phyloP scores from a whole-genome alignment of 35 echinoderm and acorn worm species.

The Stichopus chloronotus region DNA sequence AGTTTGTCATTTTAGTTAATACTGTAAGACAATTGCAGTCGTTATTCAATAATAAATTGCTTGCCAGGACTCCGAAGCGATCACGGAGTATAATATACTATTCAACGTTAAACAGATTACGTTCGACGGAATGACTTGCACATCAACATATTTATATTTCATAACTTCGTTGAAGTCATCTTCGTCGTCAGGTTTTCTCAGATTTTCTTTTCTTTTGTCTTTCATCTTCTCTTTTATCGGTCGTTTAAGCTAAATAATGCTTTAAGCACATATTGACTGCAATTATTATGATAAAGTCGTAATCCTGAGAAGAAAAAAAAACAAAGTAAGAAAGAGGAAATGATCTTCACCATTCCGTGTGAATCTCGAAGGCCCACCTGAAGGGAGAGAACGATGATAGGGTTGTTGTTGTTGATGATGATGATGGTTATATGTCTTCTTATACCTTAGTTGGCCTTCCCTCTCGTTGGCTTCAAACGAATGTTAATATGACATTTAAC shows the following conservation, averaged over 20 bases:
- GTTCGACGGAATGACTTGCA: too few relatives aligned
- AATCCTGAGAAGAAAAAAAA: neutral
- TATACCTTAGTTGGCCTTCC: neutral
- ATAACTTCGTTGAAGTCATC: too few relatives aligned
- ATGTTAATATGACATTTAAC: slow-evolving; percentile 4
- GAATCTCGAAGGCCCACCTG: neutral
- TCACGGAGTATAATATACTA: too few relatives aligned
- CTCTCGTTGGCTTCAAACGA: neutral
- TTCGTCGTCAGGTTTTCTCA: too few relatives aligned
- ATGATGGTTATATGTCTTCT: neutral
- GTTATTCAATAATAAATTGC: too few relatives aligned
- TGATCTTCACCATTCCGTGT: neutral
- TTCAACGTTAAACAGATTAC: too few relatives aligned
- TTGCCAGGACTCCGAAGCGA: too few relatives aligned
- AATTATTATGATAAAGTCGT: neutral
- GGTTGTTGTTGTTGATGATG: neutral
- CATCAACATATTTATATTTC: too few relatives aligned
- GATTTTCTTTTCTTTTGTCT: too few relatives aligned
- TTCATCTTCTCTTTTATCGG: too few relatives aligned
- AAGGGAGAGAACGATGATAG: neutral
- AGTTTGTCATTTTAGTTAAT: too few relatives aligned
- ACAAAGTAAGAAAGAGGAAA: neutral
- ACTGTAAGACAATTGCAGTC: too few relatives aligned
- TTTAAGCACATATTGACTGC: neutral
- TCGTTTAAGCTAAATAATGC: neutral